phyloP scores from a whole-genome alignment of 1,140 invertebrate genomes.

The Metaphire vulgaris region DNA sequence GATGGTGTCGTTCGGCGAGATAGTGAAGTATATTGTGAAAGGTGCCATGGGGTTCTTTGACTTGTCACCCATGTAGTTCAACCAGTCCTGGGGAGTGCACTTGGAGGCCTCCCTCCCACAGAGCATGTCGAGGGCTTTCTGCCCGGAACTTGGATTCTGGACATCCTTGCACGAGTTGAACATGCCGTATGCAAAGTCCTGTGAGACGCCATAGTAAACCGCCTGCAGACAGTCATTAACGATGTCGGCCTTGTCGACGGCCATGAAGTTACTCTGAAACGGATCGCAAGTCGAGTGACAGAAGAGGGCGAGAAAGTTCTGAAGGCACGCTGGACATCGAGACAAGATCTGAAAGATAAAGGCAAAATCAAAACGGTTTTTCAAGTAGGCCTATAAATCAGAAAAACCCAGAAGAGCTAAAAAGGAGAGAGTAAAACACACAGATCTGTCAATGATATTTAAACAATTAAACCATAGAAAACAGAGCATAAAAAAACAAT shows the following conservation, averaged over 20 bases:
- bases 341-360: constrained; percentile 58
- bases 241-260: constrained; percentile 39
- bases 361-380: background rate
- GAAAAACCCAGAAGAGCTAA: too few relatives aligned
- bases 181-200: constrained; percentile 64
- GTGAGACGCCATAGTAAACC: constrained; percentile 54
- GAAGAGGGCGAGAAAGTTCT: constrained; percentile 72
- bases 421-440: too few relatives aligned
- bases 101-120: constrained; percentile 60
- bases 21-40: constrained; percentile 75
- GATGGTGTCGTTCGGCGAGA: constrained; percentile 33
- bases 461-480: background rate
- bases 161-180: constrained; percentile 78
- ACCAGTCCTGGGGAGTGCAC: constrained; percentile 36
- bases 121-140: constrained; percentile 68
- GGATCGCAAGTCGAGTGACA: constrained; percentile 77
- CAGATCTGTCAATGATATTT: background rate
- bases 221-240: background rate
- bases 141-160: constrained; percentile 67
- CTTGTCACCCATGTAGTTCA: constrained; percentile 53
- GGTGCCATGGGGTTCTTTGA: background rate
- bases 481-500: background rate
- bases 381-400: too few relatives aligned
- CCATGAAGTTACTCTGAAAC: constrained; percentile 69
- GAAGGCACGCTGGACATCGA: constrained; percentile 76